Evolutionary conservation across 2,888 invertebrate genomes (phyloP), one percentile per base, ranked within the genome.

Genomic region (Lucinisca nassula): DNA sequence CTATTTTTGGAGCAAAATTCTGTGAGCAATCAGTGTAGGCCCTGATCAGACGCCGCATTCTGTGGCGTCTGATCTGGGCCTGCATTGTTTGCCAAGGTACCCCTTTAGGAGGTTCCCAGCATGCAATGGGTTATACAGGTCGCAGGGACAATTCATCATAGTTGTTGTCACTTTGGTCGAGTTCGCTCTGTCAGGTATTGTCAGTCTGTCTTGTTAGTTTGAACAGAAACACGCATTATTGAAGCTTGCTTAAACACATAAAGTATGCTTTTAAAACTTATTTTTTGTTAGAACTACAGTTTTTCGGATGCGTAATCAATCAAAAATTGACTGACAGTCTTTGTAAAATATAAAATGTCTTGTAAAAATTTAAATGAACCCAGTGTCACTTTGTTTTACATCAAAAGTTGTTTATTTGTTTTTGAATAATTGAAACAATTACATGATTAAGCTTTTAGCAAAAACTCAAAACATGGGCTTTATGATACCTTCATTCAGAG

Each of bases 111-210:
- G n/a, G n/a, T n/a, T n/a, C n/a, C n/a, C n/a, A n/a, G n/a, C n/a
- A n/a, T n/a, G n/a, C n/a, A n/a, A n/a, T n/a, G n/a, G n/a, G n/a
- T n/a, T n/a, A n/a, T n/a, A n/a, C n/a, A n/a, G n/a, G n/a, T n/a
- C n/a, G n/a, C n/a, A n/a, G n/a, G n/a, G n/a, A n/a, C 30, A 35
- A 67, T 67, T 67, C 67, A 67, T 67, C 67, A 67, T 35, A 17
- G 24, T 67, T 67, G 0, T 17, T 67, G 67, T 67, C 67, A 67
- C 24, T 35, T 67, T 35, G 6, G 35, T 30, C 27, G 24, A 58
- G 27, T 27, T 58, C 27, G 24, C 2, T 24, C 3, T 58, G 32
- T 67, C 67, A 32, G 1, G 1, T 12, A 30, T 35, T 67, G 67
- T 67, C 67, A 67, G 12, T 35, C 8, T 17, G 10, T 12, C 35